Conservation (phyloP, 2,888 invertebrate species). For the Dasypolia templi region DNA sequence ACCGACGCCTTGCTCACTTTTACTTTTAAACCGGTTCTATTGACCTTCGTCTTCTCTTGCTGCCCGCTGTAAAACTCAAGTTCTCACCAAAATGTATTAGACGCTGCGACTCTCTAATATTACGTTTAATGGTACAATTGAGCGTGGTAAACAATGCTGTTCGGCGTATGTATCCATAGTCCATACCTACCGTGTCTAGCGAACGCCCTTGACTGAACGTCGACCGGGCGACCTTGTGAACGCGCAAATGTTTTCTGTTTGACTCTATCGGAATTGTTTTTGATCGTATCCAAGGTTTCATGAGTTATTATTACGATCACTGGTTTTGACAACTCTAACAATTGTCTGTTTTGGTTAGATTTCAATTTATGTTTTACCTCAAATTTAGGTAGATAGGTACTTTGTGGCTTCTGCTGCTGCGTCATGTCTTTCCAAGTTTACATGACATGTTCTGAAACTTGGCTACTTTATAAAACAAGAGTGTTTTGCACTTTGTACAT, state of each 20-base stretch:
- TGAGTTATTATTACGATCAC: conserved; percentile 60
- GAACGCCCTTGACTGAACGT: conserved; percentile 88
- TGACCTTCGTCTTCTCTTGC: conserved; percentile 80
- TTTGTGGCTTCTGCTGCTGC: not conserved
- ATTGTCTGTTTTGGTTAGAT: conserved; percentile 42
- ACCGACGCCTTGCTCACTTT: conserved; percentile 83
- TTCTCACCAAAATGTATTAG: conserved; percentile 60
- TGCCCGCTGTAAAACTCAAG: conserved; percentile 53
- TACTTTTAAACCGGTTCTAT: conserved; percentile 88
- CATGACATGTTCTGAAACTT: conserved; percentile 27
- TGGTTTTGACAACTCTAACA: conserved; percentile 54
- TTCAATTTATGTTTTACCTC: conserved; percentile 21
- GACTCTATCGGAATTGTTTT: conserved; percentile 83
- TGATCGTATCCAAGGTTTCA: conserved; percentile 71
- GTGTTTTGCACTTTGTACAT: conserved; percentile 17
- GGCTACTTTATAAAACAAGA: conserved; percentile 32
- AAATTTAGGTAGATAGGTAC: not conserved
- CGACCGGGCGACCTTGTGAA: conserved; percentile 88
- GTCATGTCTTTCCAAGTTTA: conserved; percentile 8
- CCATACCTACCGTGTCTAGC: conserved; percentile 81
- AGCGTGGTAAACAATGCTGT: conserved; percentile 75
- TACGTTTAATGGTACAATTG: conserved; percentile 56
- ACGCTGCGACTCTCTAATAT: conserved; percentile 43
- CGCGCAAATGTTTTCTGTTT: conserved; percentile 86
- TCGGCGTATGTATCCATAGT: conserved; percentile 70